These are phyloP conservation scores for Bembecia ichneumoniformis DNA, from an alignment of 2,888 invertebrate species.

Conservation along the genomic window DNA sequence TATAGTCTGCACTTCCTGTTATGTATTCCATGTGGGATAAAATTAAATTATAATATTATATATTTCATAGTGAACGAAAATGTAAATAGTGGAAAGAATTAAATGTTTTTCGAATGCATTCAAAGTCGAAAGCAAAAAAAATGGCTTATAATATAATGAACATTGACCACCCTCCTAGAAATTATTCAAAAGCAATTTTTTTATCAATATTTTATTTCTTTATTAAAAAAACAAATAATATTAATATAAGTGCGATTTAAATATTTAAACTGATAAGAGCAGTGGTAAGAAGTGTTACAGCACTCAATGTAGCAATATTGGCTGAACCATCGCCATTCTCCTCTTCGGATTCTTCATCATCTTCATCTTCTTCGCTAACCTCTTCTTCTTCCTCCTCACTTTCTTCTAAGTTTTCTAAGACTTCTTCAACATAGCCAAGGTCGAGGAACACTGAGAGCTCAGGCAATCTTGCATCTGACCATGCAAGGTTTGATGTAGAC, in stretches of 20 bases:
- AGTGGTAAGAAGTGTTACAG: slow-evolving; percentile 32
- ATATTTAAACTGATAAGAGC: not conserved
- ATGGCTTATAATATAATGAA: too few species aligned
- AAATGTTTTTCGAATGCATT: too few species aligned
- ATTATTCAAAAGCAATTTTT: too few species aligned
- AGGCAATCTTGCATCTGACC: slow-evolving; percentile 29
- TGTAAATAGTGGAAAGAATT: too few species aligned
- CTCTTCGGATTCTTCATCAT: slow-evolving; percentile 1
- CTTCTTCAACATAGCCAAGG: slow-evolving; percentile 38
- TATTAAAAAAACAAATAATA: too few species aligned
- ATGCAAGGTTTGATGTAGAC: slow-evolving; percentile 33
- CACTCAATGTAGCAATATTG: slow-evolving; percentile 35
- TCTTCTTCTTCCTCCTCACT: slow-evolving; percentile 6
- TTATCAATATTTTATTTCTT: too few species aligned
- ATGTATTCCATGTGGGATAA: too few species aligned
- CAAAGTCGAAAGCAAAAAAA: too few species aligned
- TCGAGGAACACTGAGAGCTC: slow-evolving; percentile 45
- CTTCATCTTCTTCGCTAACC: slow-evolving; percentile 5
- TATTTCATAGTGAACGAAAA: too few species aligned
- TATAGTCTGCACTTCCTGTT: too few species aligned
- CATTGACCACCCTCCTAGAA: too few species aligned
- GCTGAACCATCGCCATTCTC: slow-evolving; percentile 23
- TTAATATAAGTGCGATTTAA: not conserved
- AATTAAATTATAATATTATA: too few species aligned
- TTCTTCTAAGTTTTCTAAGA: slow-evolving; percentile 18